Evolutionary conservation across 37 sponge, comb jelly and placozoan species (phyloP), one percentile per base, ranked within the genome.

Genomic region (Haliclona indistincta): DNA sequence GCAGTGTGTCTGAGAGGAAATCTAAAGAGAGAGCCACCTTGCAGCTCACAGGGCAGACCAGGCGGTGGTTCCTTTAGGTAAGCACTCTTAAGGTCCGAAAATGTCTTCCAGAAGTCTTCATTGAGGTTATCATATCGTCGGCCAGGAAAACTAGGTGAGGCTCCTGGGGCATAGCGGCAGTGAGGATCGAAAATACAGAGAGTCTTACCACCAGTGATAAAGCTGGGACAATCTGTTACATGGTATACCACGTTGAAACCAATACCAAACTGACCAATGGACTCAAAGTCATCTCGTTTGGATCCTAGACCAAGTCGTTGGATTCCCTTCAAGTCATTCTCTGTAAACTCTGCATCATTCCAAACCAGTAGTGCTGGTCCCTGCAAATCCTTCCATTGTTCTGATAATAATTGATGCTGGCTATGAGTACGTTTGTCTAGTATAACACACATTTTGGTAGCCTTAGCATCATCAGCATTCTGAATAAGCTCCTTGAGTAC

Each of bases 241-340:
- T 89, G 84, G 73, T 89, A 89, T 0, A 84, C 89, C 20, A 65
- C 84, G 78, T 89, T 89, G 64, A 89, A 89, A 11, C 89, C 89
- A 54, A 89, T 77, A 35, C 89, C 89, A 89, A 74, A 89, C 36
- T 54, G 67, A 23, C 89, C 89, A 67, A 83, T 89, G 26, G 66
- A 54, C 17, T 80, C 65, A 11, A 74, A 19, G 39, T 79, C 76
- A 30, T 70, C 79, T 10, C 79, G 52, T 55, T 89, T 89, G 54
- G 75, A 73, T 3, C 89, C 89, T 39, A 71, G 44, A 26, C 89
- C 89, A 32, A 89, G 79, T 28, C 54, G 36, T 28, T 76, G 70
- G 33, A 89, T 89, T 7, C 89, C 89, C 73, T 89, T 52, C 5
- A 89, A 1, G 58, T 89, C 84, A 1, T 75, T 25, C 36, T 81